Conservation (phyloP, 2,797 vertebrate genomes). For the Microhierax caerulescens region DNA sequence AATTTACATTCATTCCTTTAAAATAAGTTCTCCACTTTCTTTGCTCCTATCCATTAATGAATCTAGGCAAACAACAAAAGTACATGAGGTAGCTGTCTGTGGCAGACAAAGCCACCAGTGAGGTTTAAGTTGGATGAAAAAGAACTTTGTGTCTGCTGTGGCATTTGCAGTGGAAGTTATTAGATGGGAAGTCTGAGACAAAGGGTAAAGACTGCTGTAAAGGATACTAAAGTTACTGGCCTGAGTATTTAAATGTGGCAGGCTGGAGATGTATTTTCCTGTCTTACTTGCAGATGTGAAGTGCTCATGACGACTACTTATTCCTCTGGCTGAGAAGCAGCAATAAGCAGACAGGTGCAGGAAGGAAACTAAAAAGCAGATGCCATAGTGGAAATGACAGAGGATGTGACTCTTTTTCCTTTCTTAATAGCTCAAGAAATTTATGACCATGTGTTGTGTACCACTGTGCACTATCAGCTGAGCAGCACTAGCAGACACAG, state of each 20-base stretch:
- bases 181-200: not conserved
- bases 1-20: not conserved
- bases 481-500: not conserved
- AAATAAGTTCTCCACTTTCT: not conserved
- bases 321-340: not conserved
- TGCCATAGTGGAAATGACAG: not conserved
- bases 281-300: not conserved
- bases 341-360: not conserved
- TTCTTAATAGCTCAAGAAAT: not conserved
- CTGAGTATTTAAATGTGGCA: not conserved
- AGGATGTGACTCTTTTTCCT: not conserved
- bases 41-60: not conserved
- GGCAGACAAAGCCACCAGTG: not conserved
- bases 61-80: not conserved
- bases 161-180: not conserved
- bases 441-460: rapidly evolving
- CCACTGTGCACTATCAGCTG: not conserved
- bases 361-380: not conserved
- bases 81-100: not conserved
- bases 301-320: rapidly evolving
- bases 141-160: not conserved
- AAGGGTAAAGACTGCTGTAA: not conserved
- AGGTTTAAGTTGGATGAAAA: not conserved
- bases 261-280: not conserved
- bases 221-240: not conserved